phyloP scores from a whole-genome alignment of 2,113 vertebrate genomes.

The Myiopsitta monachus region DNA sequence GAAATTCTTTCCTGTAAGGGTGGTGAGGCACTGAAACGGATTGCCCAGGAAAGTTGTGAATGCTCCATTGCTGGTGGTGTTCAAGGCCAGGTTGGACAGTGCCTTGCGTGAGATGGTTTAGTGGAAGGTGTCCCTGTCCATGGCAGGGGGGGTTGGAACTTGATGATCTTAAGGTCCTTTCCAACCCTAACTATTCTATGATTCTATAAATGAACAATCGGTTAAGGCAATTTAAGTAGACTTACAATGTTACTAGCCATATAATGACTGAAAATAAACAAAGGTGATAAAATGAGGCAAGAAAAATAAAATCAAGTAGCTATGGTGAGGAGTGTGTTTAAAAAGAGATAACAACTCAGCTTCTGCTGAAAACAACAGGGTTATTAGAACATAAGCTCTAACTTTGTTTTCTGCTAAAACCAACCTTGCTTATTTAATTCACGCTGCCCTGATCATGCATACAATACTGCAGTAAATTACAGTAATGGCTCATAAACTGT shows the following conservation, averaged over 20 bases:
- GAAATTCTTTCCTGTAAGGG: no score
- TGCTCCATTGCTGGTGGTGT: no score
- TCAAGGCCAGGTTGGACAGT: no score
- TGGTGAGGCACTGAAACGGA: no score
- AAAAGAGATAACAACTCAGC: not conserved
- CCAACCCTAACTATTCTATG: not conserved
- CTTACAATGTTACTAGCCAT: not conserved
- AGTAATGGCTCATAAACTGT: not conserved
- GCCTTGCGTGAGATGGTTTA: no score
- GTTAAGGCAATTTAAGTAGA: not conserved
- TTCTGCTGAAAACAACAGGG: not conserved
- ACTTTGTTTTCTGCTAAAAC: conserved; percentile 7
- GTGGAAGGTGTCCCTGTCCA: no score
- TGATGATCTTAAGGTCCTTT: no score
- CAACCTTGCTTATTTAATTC: conserved; percentile 3
- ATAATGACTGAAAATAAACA: not conserved
- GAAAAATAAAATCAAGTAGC: conserved; percentile 4
- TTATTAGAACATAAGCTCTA: not conserved
- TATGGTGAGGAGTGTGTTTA: not conserved
- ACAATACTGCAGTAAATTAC: not conserved
- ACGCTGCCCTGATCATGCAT: not conserved
- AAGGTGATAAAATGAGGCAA: not conserved
- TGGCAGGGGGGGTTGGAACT: no score
- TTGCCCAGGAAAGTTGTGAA: no score
- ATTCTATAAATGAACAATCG: not conserved